phyloP scores from a whole-genome alignment of 2,888 invertebrate genomes.

The Brenthis ino region DNA sequence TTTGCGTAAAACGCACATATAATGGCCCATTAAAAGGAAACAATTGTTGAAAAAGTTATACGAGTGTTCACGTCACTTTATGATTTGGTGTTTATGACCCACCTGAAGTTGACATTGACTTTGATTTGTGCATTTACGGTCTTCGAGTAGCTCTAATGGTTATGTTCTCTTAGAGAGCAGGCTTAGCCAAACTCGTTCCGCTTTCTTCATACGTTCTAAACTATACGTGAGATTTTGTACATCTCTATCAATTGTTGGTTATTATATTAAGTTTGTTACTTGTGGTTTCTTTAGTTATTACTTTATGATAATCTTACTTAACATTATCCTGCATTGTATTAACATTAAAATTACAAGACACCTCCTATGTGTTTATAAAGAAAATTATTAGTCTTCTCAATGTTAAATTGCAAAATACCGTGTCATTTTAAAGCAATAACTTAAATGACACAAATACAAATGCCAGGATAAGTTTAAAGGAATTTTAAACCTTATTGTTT shows the following conservation, averaged over 20 bases:
- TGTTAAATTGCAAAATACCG: slow-evolving; percentile 25
- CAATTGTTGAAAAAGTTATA: slow-evolving; percentile 83
- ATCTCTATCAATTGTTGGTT: neutral
- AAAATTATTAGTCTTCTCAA: slow-evolving; percentile 20
- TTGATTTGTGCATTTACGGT: slow-evolving; percentile 79
- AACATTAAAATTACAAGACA: neutral
- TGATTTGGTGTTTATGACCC: slow-evolving; percentile 79
- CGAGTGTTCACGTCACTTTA: slow-evolving; percentile 80
- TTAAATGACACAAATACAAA: slow-evolving; percentile 29
- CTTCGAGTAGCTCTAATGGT: slow-evolving; percentile 46
- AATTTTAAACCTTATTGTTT: slow-evolving; percentile 56
- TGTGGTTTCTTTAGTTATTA: too few species aligned
- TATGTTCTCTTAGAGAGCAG: slow-evolving; percentile 13
- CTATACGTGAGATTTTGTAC: neutral
- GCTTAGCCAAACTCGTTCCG: neutral
- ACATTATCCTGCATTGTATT: neutral
- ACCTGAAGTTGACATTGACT: slow-evolving; percentile 81
- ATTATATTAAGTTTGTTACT: too few species aligned
- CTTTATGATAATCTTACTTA: neutral
- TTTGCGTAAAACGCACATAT: slow-evolving; percentile 81
- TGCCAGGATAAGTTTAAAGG: slow-evolving; percentile 24
- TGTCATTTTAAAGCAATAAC: slow-evolving; percentile 35
- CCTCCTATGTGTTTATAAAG: neutral
- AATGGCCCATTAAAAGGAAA: slow-evolving; percentile 82
- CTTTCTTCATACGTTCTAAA: neutral